Evolutionary conservation across 2,797 vertebrate genomes (phyloP).

Genomic region (Menidia menidia): DNA sequence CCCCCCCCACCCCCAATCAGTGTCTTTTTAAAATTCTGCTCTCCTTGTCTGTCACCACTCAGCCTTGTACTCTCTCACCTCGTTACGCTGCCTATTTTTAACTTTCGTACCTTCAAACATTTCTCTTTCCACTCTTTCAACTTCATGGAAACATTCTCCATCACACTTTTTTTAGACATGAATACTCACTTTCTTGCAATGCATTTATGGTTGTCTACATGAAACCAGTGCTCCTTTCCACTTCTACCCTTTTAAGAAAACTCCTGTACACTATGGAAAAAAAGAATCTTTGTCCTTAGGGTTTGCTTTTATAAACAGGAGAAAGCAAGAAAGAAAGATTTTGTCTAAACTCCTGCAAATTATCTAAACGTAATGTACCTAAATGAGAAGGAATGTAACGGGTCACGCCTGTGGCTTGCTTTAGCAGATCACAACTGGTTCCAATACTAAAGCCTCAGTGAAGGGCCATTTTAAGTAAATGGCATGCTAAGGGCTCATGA

Average conservation of each 20-base stretch:
- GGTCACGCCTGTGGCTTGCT: constrained; percentile 28
- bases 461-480: constrained; percentile 61
- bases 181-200: constrained; percentile 21
- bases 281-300: constrained; percentile 20
- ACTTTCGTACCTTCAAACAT: constrained; percentile 13
- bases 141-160: constrained; percentile 39
- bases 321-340: not conserved
- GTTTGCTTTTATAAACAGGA: constrained; percentile 27
- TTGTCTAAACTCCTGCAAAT: constrained; percentile 13
- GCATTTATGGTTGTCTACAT: constrained; percentile 27
- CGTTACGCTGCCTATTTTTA: constrained; percentile 46
- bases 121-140: constrained; percentile 20
- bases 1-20: constrained; percentile 42
- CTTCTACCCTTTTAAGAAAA: constrained; percentile 18
- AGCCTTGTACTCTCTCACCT: constrained; percentile 46
- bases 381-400: constrained; percentile 20
- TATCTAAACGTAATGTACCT: constrained; percentile 15
- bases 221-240: constrained; percentile 23
- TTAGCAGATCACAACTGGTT: constrained; percentile 55
- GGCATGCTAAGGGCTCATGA: constrained; percentile 62
- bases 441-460: constrained; percentile 48
- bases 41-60: constrained; percentile 60
- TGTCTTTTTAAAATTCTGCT: constrained; percentile 49
- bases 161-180: constrained; percentile 29
- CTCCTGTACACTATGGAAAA: constrained; percentile 22